Evolutionary conservation across 2,797 vertebrate species (phyloP).

Genomic region (Gambelia wislizenii): DNA sequence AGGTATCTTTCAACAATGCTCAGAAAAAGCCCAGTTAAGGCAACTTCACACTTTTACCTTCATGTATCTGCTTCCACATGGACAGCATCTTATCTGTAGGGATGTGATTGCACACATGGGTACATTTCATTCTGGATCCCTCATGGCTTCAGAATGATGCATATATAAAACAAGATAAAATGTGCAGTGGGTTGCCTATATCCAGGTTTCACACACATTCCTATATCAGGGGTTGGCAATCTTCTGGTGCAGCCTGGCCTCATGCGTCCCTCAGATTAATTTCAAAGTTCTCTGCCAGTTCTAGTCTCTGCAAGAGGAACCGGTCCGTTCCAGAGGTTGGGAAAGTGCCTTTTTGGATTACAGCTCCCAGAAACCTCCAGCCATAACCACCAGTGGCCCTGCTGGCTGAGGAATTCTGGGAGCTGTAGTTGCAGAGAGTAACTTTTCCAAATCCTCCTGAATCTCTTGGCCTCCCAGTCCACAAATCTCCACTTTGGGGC

Average conservation of each 20-base stretch:
- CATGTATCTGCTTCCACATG: not conserved
- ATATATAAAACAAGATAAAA: not conserved
- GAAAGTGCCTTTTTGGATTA: not conserved
- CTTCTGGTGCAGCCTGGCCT: not conserved
- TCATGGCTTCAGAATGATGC: not conserved
- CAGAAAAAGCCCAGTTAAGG: not conserved
- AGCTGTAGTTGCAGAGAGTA: too few species aligned
- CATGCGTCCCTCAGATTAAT: not conserved
- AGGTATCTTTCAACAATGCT: too few species aligned
- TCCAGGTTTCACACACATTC: not conserved
- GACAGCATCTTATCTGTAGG: not conserved
- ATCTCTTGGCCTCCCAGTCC: too few species aligned
- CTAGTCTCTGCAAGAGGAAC: not conserved
- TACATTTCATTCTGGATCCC: not conserved
- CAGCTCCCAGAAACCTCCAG: not conserved
- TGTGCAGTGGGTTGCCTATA: not conserved
- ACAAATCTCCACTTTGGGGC: too few species aligned
- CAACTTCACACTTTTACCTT: not conserved
- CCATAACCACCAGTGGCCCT: too few species aligned
- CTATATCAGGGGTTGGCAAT: not conserved
- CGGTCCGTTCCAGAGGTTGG: not conserved
- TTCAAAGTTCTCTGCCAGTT: not conserved
- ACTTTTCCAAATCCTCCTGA: too few species aligned
- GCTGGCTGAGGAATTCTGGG: too few species aligned
- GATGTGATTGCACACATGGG: not conserved